Evolutionary conservation across 2,113 vertebrate genomes (phyloP), one percentile per base, ranked within the genome.

Genomic region (Laterallus jamaicensis): DNA sequence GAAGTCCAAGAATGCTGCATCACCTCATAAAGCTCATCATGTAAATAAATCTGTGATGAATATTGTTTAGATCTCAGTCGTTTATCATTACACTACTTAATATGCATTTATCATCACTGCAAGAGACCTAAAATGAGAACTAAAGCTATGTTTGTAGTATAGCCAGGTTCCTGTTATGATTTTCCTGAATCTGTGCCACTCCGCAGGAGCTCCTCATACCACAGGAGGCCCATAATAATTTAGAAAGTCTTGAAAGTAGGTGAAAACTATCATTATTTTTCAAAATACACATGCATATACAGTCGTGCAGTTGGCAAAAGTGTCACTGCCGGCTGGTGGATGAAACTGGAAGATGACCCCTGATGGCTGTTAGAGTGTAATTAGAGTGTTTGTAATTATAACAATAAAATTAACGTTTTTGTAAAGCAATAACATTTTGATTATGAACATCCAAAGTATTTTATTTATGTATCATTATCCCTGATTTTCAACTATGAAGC

Each of bases 401-500:
- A 93, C 71, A 88, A 80, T 63, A 86, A 93, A 96, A 93, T 77
- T 70, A 88, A 55, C 6, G 0, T 77, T 92, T 96, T 74, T 82
- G 55, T 94, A 82, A 88, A 86, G 76, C 68, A 77, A 50, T 83
- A 95, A 88, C 71, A 70, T 93, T 93, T 88, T 90, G 75, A 90
- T 94, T 93, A 94, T 77, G 75, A 92, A 74, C 75, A 77, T 25
- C 26, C 3, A 76, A 95, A 94, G 78, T 71, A 82, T 82, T 88
- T 93, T 87, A 95, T 90, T 92, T 94, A 76, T 69, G 62, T 85
- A 49, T 62, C 71, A 44, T 97, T 94, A 90, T 94, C 79, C 40
- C 31, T 81, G 68, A 95, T 92, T 68, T 74, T 52, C 47, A 83
- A 55, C 59, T 83, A 86, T 66, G 28, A 42, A 63, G 28, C 28